Percentiles rank a stretch among this genome's conserved stretches.
These are phyloP conservation scores for Bombus soroeensis DNA, from an alignment of 1,140 invertebrate species.

Conservation along the genomic window DNA sequence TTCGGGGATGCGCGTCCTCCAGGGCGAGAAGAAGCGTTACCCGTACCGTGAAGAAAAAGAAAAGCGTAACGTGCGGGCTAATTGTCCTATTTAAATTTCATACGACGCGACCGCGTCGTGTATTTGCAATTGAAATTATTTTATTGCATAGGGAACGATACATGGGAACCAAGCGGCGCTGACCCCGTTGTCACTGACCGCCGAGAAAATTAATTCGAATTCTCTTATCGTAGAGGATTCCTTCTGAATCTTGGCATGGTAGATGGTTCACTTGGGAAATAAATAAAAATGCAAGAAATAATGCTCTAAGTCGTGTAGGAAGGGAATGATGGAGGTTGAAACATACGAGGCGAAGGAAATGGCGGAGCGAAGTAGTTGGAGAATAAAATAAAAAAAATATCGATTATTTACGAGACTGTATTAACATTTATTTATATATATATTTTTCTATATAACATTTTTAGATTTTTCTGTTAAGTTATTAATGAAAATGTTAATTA, in stretches of 20 bases:
- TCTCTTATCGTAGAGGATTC: not conserved
- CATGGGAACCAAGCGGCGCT: not conserved
- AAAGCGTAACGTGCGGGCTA: constrained; percentile 25
- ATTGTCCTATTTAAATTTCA: constrained; percentile 52
- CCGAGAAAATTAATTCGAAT: constrained; percentile 8
- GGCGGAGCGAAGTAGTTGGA: not conserved
- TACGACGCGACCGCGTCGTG: constrained; percentile 14
- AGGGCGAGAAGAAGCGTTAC: constrained; percentile 29
- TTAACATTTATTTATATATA: not conserved
- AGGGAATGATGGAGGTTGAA: not conserved
- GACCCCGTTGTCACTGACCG: not conserved
- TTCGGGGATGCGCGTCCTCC: constrained; percentile 15
- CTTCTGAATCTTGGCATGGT: not conserved
- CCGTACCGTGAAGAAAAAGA: constrained; percentile 32
- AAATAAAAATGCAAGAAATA: not conserved
- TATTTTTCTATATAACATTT: not conserved
- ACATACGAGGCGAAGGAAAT: not conserved
- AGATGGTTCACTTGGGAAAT: not conserved
- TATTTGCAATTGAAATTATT: constrained; percentile 51
- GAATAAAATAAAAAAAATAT: not conserved
- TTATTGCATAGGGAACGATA: constrained; percentile 14
- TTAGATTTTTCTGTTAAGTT: not conserved
- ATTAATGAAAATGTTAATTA: not conserved
- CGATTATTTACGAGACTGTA: not conserved
- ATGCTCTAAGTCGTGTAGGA: too few species aligned